These are phyloP conservation scores for Hesperia comma DNA, from an alignment of 2,888 invertebrate species.

Conservation along the genomic window DNA sequence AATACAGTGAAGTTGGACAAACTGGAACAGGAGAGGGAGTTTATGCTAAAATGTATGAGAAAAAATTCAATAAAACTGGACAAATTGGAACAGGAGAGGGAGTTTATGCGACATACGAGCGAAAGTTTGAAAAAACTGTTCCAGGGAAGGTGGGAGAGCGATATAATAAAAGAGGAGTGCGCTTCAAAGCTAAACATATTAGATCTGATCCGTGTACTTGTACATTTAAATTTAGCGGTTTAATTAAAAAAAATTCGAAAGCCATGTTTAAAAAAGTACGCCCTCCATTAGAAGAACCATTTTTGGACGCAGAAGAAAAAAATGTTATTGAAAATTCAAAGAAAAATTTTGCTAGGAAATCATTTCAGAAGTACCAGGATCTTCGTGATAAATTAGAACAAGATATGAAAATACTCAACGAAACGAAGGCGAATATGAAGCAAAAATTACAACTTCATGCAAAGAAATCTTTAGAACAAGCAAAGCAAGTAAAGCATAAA, in stretches of 20 bases:
- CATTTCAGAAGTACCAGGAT: slow-evolving; percentile 49
- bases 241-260: slow-evolving; percentile 46
- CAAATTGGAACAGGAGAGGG: slow-evolving; percentile 39
- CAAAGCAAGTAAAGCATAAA: slow-evolving; percentile 44
- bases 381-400: slow-evolving; percentile 45
- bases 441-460: slow-evolving; percentile 38
- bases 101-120: slow-evolving; percentile 41
- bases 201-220: slow-evolving; percentile 65
- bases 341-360: slow-evolving; percentile 40
- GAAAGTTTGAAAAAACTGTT: slow-evolving; percentile 41
- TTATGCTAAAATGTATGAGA: slow-evolving; percentile 38
- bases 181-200: slow-evolving; percentile 54
- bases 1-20: slow-evolving; percentile 38
- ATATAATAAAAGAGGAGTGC: slow-evolving; percentile 41
- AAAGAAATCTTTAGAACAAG: slow-evolving; percentile 42
- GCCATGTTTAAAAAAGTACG: slow-evolving; percentile 43
- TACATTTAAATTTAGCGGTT: slow-evolving; percentile 48
- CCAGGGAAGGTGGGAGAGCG: slow-evolving; percentile 6
- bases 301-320: slow-evolving; percentile 24
- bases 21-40: slow-evolving; percentile 15
- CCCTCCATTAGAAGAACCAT: slow-evolving; percentile 4
- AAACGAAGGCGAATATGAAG: slow-evolving; percentile 43
- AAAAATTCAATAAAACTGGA: slow-evolving; percentile 38
- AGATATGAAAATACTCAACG: slow-evolving; percentile 45
- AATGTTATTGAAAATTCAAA: slow-evolving; percentile 35